Conservation (phyloP, 1,140 invertebrate genomes). For the Trinorchestia longiramus region DNA sequence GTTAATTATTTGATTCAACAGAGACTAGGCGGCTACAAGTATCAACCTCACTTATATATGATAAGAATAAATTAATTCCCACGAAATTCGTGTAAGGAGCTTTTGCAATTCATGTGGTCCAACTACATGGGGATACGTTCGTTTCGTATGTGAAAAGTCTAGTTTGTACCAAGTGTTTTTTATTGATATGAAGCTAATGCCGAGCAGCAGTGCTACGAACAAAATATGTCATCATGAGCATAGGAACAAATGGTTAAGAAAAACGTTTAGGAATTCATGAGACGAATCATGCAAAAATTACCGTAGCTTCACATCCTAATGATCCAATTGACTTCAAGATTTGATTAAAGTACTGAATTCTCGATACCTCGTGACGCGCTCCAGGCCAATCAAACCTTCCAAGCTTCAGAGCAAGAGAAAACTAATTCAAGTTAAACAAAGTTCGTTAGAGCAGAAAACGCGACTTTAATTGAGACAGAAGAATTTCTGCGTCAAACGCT, state of each 20-base stretch:
- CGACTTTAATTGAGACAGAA: neutral
- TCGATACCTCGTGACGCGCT: neutral
- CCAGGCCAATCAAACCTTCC: neutral
- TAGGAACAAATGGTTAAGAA: neutral
- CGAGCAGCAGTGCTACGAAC: neutral
- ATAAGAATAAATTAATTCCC: neutral
- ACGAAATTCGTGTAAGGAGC: neutral
- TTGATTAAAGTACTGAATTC: neutral
- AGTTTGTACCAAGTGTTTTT: neutral
- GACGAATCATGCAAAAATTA: neutral
- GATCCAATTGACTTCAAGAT: neutral
- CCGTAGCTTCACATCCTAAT: neutral
- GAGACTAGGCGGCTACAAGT: neutral
- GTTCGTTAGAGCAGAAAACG: neutral
- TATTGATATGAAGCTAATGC: neutral
- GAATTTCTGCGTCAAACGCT: neutral
- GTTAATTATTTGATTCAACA: neutral
- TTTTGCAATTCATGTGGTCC: neutral
- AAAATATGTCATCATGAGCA: neutral
- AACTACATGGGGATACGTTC: neutral
- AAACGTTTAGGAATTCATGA: neutral
- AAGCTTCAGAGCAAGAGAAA: neutral
- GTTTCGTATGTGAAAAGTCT: neutral
- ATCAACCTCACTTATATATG: neutral
- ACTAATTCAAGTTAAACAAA: conserved; percentile 1